These are phyloP conservation scores for Strix aluco DNA, from an alignment of 2,113 vertebrate species.

Conservation along the genomic window DNA sequence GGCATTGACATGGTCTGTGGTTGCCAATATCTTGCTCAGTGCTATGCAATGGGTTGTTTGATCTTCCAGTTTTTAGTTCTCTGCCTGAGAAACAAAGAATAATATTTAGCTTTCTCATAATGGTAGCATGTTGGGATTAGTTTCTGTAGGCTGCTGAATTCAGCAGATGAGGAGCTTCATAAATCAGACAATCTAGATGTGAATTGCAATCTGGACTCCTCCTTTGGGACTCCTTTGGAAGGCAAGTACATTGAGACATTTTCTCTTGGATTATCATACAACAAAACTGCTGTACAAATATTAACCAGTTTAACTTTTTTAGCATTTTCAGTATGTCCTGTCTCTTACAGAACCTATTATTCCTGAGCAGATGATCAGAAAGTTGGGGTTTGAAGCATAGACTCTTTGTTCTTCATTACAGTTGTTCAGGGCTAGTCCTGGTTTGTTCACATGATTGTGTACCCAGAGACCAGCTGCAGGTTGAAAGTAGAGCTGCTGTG, in stretches of 20 bases:
- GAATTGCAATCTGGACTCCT: background rate
- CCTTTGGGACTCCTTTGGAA: slow-evolving; percentile 10
- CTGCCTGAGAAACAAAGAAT: background rate
- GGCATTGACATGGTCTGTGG: background rate
- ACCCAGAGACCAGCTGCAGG: background rate
- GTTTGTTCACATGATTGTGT: fast-evolving
- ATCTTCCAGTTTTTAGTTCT: background rate
- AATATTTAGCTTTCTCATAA: background rate
- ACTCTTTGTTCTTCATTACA: background rate
- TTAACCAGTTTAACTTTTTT: background rate
- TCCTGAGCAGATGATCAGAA: background rate
- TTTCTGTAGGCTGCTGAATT: slow-evolving; percentile 19
- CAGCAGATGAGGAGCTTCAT: background rate
- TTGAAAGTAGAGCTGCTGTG: background rate
- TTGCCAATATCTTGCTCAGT: background rate
- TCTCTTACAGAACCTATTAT: background rate
- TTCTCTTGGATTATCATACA: background rate
- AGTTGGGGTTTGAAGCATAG: background rate
- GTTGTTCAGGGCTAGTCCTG: background rate
- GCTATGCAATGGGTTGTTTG: background rate
- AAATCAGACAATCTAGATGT: background rate
- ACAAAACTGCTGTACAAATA: background rate
- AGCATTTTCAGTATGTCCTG: background rate
- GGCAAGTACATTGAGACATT: background rate
- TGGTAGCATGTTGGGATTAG: background rate